Evolutionary conservation across 2,797 vertebrate species (phyloP).

Genomic region (Ateles fusciceps): DNA sequence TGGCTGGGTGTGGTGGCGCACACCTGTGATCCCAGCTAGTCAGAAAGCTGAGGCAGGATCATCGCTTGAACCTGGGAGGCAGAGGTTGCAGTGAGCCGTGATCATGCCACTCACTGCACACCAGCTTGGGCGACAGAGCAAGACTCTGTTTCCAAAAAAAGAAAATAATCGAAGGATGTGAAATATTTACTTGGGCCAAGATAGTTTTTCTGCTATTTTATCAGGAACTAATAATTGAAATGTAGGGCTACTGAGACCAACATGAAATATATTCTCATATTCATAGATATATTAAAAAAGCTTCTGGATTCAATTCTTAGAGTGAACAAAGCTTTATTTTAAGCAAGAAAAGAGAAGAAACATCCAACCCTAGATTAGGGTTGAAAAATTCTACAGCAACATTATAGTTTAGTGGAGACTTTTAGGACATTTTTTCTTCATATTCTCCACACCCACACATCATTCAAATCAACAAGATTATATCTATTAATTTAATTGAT

Average conservation of each 20-base stretch:
- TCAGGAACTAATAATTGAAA: slow-evolving; percentile 27
- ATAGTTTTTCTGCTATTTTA: slow-evolving; percentile 24
- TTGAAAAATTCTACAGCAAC: slow-evolving; percentile 3
- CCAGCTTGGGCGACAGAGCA: background rate
- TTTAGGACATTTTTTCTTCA: slow-evolving; percentile 39
- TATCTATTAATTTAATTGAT: background rate
- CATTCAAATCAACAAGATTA: slow-evolving; percentile 30
- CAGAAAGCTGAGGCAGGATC: background rate
- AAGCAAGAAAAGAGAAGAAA: slow-evolving; percentile 43
- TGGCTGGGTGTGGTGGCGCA: background rate
- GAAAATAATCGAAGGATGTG: slow-evolving; percentile 36
- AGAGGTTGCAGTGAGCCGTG: background rate
- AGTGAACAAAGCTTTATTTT: slow-evolving; percentile 44
- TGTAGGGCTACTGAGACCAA: background rate
- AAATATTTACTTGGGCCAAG: slow-evolving; percentile 36
- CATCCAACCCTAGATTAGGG: background rate
- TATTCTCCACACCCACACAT: background rate
- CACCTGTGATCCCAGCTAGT: background rate
- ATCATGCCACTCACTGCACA: background rate
- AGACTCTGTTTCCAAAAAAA: background rate
- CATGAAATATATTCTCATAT: background rate
- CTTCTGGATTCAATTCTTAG: slow-evolving; percentile 11
- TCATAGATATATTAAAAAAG: slow-evolving; percentile 20
- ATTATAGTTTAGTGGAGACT: slow-evolving; percentile 44
- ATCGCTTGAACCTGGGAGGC: background rate